Evolutionary conservation across 2,113 vertebrate genomes (phyloP).

Genomic region (Cheirogaleus medius): DNA sequence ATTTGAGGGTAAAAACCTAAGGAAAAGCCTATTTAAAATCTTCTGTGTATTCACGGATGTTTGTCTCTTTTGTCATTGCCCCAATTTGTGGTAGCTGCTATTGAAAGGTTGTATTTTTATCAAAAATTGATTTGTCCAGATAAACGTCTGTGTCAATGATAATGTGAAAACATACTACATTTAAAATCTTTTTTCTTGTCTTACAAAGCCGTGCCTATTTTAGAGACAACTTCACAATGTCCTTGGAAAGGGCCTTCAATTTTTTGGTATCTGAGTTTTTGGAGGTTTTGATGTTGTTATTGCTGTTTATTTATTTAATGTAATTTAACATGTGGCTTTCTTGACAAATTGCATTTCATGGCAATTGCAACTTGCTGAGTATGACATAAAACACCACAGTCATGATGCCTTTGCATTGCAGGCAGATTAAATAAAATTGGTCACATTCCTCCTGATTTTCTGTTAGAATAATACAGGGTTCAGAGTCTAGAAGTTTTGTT

Average conservation of each 20-base stretch:
- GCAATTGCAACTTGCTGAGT: not conserved
- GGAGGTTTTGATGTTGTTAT: constrained; percentile 8
- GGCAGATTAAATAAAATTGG: not conserved
- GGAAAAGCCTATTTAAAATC: constrained; percentile 8
- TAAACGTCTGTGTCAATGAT: constrained; percentile 46
- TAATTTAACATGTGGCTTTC: constrained; percentile 24
- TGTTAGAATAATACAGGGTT: not conserved
- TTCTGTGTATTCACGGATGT: not conserved
- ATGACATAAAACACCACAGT: not conserved
- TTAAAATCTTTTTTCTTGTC: not conserved
- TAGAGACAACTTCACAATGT: not conserved
- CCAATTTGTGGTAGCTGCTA: not conserved
- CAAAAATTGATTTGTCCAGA: constrained; percentile 43
- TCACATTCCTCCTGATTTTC: not conserved
- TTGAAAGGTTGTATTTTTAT: constrained; percentile 62
- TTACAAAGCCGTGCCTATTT: not conserved
- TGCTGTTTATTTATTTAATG: constrained; percentile 50
- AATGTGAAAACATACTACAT: constrained; percentile 39
- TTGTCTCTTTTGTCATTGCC: constrained; percentile 36
- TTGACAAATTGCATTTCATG: not conserved
- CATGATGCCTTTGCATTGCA: not conserved
- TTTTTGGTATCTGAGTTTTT: not conserved
- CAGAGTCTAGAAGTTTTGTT: not conserved
- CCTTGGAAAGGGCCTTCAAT: constrained; percentile 3
- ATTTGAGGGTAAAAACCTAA: constrained; percentile 53